A percentile compares a stretch with the other conserved stretches of the same genome.
phyloP scores from a whole-genome alignment of 2,888 invertebrate genomes.

The Glaucopsyche alexis region DNA sequence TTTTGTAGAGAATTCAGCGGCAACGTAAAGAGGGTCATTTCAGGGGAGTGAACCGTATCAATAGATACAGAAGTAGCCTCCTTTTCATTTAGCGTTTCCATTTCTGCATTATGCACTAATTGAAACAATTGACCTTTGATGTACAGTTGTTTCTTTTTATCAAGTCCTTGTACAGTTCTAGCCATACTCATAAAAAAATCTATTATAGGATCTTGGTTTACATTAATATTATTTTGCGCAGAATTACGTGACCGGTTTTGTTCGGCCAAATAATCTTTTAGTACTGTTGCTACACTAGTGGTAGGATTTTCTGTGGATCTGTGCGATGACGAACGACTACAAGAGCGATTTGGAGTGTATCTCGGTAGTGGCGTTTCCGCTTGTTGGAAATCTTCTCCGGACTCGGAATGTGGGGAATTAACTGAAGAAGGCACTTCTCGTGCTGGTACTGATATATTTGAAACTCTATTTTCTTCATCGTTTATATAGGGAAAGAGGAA shows the following conservation, averaged over 20 bases:
- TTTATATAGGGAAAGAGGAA: slow-evolving; percentile 38
- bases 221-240: background rate
- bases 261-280: slow-evolving; percentile 35
- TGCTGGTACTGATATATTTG: slow-evolving; percentile 32
- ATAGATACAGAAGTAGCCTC: background rate
- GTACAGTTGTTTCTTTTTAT: slow-evolving; percentile 37
- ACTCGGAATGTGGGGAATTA: slow-evolving; percentile 18
- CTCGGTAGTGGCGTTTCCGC: slow-evolving; percentile 2
- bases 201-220: slow-evolving; percentile 34
- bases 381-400: slow-evolving; percentile 7
- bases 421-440: slow-evolving; percentile 24
- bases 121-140: slow-evolving; percentile 40
- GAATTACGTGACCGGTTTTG: slow-evolving; percentile 29
- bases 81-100: no score
- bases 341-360: slow-evolving; percentile 7
- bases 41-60: no score
- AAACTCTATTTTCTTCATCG: slow-evolving; percentile 35
- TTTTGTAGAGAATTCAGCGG: no score
- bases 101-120: slow-evolving; percentile 34
- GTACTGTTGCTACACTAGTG: slow-evolving; percentile 28
- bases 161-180: slow-evolving; percentile 38
- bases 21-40: no score
- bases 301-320: slow-evolving; percentile 5
- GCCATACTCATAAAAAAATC: slow-evolving; percentile 37
- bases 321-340: slow-evolving; percentile 7